Base-by-base conservation (phyloP, 64 coral and sea anemone genomes). In the Porites australiensis region DNA sequence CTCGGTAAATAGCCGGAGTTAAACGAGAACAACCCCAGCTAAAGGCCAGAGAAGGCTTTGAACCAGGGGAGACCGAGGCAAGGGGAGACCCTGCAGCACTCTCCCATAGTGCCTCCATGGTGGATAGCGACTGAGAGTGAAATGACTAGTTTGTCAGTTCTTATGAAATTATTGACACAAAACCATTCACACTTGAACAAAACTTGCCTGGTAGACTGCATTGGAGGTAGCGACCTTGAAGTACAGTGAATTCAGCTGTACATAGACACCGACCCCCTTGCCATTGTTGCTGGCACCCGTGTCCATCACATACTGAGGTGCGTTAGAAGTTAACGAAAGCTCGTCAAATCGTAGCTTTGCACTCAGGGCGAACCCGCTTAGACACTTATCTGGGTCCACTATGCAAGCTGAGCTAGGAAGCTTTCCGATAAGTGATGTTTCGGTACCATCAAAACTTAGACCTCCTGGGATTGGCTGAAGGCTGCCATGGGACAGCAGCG, bases 221-320 rank as follows among this genome's bases (percentile, higher is more conserved):
- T 85, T 86, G 18, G 90, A 92, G 1, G 90, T 92, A 9, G 67
- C 90, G 63, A 92, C 52, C 70, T 92, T 82, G 66, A 92, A 80
- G 49, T 83, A 92, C 50, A 92, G 49, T 8, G 68, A 49, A 37
- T 86, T 92, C 59, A 93, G 83, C 4, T 88, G 13, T 43, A 98
- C 4, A 62, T 76, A 98, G 2, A 94, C 55, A 13, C 88, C 54
- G 6, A 98, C 47, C 67, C 95, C 95, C 14, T 84, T 77, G 43
- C 64, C 72, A 27, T 83, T 78, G 12, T 76, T 76, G 6, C 91
- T 98, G 3, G 70, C 78, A 12, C 95, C 95, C 6, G 88, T 94
- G 72, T 98, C 95, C 44, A 98, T 27, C 16, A 98, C 95, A 77
- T 94, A 98, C 70, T 92, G 93, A 7, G 88, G 92, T 27, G 37